Conservation (phyloP, 1,140 invertebrate genomes). For the Lordiphosa clarofinis region DNA sequence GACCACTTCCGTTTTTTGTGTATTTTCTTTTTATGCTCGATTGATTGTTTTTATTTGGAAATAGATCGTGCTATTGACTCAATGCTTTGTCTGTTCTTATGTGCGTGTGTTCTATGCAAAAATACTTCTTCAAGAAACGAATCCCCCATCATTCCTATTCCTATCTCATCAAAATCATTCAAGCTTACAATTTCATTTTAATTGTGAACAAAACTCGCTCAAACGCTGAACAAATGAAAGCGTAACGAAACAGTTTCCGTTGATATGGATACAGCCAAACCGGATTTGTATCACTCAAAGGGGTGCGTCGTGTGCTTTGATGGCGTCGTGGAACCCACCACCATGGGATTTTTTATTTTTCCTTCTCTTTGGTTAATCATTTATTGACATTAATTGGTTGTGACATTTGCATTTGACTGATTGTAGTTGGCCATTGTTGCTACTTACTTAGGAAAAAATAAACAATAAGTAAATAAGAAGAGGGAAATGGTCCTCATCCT, state of each 20-base stretch:
- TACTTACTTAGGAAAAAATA: constrained; percentile 32
- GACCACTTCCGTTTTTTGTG: constrained; percentile 68
- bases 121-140: constrained; percentile 9
- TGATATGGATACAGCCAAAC: constrained; percentile 26
- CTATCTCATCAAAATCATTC: constrained; percentile 27
- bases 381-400: constrained; percentile 79
- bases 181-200: constrained; percentile 67
- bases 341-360: constrained; percentile 15
- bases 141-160: neutral
- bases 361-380: constrained; percentile 43
- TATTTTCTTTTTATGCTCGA: constrained; percentile 50
- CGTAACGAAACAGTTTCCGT: constrained; percentile 47
- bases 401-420: constrained; percentile 79
- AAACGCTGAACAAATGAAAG: constrained; percentile 77
- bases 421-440: constrained; percentile 73
- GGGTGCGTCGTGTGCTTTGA: constrained; percentile 20
- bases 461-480: neutral
- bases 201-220: constrained; percentile 69
- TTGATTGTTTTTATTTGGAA: constrained; percentile 35
- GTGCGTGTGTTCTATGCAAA: neutral
- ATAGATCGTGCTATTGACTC: constrained; percentile 60
- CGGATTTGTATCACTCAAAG: constrained; percentile 37
- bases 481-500: constrained; percentile 3
- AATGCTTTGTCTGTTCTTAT: constrained; percentile 1
- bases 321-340: constrained; percentile 27